Base-by-base conservation (phyloP, 2,888 invertebrate species). In the Mesorhabditis spiculigera region DNA sequence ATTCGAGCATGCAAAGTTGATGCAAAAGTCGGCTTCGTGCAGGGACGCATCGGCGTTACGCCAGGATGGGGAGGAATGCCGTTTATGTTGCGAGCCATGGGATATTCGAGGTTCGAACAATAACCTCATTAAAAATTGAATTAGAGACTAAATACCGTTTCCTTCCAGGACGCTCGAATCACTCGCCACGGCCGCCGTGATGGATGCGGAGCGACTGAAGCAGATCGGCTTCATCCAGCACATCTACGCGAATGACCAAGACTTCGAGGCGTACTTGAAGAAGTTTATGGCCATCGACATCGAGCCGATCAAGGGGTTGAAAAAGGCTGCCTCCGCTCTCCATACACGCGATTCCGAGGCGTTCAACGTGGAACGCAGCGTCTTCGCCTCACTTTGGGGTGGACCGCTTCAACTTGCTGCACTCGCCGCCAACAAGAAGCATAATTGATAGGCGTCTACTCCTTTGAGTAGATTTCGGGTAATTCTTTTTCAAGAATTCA, bases 351-450 rank as follows among this genome's bases (percentile, higher is more conserved):
- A 41, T n/a, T 45, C 16, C 42, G 73, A 71, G 42, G n/a, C 61
- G 45, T 45, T 71, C 4, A 58, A 68, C 5, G 61, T 41, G 44
- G 73, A 73, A 45, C 69, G 73, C 16, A 67, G 66, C 65, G 66
- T 69, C 45, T 71, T 73, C 63, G 50, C 66, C 16, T 16, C 63
- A n/a, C 65, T 73, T 43, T 73, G 73, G 73, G 73, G 73, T 8
- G 68, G 68, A 10, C 45, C 16, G 16, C 64, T 61, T 8, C 69
- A 73, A 41, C 45, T 43, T 45, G 63, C 41, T 10, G 69, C 69
- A 45, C 41, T 73, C 10, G 43, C n/a, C 16, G 44, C 5, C n/a
- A 72, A 72, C 58, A 62, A 62, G 41, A 72, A 72, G 45, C 72
- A 72, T 62, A 72, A 69, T 41, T 72, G 58, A 50, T 13, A 50